Conservation (phyloP, 2,888 invertebrate species). For the Cosmia pyralina region DNA sequence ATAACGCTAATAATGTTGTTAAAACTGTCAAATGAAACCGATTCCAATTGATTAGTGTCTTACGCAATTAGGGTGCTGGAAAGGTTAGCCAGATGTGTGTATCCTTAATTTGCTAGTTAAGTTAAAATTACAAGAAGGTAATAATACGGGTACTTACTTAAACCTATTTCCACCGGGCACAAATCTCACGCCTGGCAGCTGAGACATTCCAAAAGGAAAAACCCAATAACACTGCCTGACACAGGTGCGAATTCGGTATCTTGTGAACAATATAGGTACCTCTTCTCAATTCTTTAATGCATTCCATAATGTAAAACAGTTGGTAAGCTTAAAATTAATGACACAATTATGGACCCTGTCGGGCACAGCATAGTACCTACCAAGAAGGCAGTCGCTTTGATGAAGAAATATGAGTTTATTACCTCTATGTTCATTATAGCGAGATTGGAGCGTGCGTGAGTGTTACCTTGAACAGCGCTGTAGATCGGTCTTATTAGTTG, state of each 20-base stretch:
- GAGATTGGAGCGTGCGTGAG: constrained; percentile 19
- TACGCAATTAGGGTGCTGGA: no score
- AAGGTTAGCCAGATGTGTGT: no score
- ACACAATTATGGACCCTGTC: no score
- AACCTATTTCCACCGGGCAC: background rate
- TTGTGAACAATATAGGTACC: background rate
- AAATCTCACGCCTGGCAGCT: background rate
- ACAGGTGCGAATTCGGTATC: background rate
- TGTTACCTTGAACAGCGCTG: background rate
- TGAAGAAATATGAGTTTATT: constrained; percentile 4
- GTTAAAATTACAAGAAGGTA: background rate
- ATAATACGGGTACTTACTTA: background rate
- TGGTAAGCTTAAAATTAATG: no score
- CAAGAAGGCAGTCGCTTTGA: background rate
- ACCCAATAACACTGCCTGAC: no score
- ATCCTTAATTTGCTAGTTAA: background rate
- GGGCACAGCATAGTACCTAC: no score
- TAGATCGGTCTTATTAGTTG: constrained; percentile 2
- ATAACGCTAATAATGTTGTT: no score
- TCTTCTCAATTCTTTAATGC: no score
- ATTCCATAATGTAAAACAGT: no score
- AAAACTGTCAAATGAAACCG: no score
- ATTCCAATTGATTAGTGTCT: no score
- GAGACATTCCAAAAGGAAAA: background rate
- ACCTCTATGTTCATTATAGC: constrained; percentile 13